Evolutionary conservation across 1,140 invertebrate species (phyloP).

Genomic region (Adelges cooleyi): DNA sequence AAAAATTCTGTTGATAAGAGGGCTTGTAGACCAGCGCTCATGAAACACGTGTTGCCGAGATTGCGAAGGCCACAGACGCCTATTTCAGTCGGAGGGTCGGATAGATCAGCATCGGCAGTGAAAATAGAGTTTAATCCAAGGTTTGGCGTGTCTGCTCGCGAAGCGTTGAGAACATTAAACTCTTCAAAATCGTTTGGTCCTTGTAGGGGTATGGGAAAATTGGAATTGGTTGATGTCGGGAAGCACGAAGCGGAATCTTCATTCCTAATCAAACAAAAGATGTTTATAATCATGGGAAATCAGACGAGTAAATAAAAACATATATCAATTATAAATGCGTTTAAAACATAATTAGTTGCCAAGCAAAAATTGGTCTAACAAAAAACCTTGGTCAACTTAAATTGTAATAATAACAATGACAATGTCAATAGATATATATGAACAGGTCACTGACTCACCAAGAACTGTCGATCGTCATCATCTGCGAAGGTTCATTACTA

Average conservation of each 20-base stretch:
- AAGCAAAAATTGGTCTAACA: no score
- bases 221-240: slow-evolving; percentile 26
- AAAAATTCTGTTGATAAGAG: slow-evolving; percentile 46
- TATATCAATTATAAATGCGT: not conserved
- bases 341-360: no score
- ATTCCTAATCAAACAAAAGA: slow-evolving; percentile 31
- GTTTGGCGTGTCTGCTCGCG: not conserved
- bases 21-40: slow-evolving; percentile 58
- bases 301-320: not conserved
- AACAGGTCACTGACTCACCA: slow-evolving; percentile 6
- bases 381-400: no score
- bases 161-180: slow-evolving; percentile 2
- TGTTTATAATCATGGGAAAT: not conserved
- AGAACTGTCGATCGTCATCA: slow-evolving; percentile 23
- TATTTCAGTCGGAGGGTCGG: slow-evolving; percentile 34
- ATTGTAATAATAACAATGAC: no score
- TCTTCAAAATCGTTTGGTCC: slow-evolving; percentile 26
- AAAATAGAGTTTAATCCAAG: not conserved
- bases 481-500: not conserved
- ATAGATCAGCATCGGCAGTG: not conserved
- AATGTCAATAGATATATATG: not conserved
- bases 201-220: slow-evolving; percentile 31
- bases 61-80: slow-evolving; percentile 55
- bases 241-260: slow-evolving; percentile 30
- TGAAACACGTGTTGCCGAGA: slow-evolving; percentile 60